phyloP scores from a whole-genome alignment of 2,113 vertebrate species.

The Monopterus albus region DNA sequence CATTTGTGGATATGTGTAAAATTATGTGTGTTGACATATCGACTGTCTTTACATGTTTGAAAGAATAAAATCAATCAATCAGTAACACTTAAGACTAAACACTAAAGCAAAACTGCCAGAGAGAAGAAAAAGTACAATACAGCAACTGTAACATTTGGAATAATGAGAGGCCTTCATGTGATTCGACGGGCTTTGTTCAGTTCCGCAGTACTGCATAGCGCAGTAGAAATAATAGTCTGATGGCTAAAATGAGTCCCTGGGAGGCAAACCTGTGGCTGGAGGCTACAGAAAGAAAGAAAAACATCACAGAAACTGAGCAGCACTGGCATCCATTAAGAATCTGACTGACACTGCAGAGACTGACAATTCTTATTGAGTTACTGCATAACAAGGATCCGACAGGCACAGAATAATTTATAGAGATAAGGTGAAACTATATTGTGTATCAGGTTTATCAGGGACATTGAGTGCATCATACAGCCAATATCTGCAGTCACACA shows the following conservation, averaged over 20 bases:
- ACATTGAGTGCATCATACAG: not conserved
- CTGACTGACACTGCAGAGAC: not conserved
- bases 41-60: no score
- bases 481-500: not conserved
- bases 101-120: not conserved
- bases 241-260: conserved; percentile 9
- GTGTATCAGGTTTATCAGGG: not conserved
- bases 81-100: not conserved
- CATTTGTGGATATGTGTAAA: no score
- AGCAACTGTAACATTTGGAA: not conserved
- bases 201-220: not conserved
- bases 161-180: not conserved
- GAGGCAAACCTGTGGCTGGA: not conserved
- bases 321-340: not conserved
- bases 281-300: not conserved
- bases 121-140: no score
- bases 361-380: not conserved
- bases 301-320: no score
- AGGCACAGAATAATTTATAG: not conserved
- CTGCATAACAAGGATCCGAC: not conserved
- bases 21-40: no score
- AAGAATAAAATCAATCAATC: not conserved
- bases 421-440: not conserved
- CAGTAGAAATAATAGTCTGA: not conserved
- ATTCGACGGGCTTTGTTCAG: not conserved